Evolutionary conservation across 2,113 vertebrate species (phyloP).

Genomic region (Colistium nudipinnis): DNA sequence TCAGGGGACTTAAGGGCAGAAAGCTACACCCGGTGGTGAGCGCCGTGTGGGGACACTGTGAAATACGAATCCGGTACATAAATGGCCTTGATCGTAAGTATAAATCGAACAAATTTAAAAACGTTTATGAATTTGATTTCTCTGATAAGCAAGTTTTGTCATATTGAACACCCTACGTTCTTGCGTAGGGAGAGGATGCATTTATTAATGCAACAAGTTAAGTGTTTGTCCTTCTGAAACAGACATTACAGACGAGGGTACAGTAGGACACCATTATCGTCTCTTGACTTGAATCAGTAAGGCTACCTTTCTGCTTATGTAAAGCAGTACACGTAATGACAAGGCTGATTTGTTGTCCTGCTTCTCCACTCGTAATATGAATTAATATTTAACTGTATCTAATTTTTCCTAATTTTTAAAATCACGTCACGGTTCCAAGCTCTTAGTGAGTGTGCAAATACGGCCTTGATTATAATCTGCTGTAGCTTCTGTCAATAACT

Average conservation of each 20-base stretch:
- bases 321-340: conserved; percentile 18
- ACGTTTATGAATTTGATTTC: not conserved
- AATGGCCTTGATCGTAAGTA: conserved; percentile 99
- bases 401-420: not conserved
- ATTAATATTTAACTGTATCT: not conserved
- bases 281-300: not conserved
- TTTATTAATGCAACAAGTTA: conserved; percentile 41
- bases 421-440: not conserved
- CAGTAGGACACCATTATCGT: conserved; percentile 10
- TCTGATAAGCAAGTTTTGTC: not conserved
- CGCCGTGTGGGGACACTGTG: conserved; percentile 99
- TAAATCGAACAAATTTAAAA: not conserved
- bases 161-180: not conserved
- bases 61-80: conserved; percentile 98
- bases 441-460: not conserved
- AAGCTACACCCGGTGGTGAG: conserved; percentile 97
- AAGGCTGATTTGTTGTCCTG: not conserved
- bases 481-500: not conserved
- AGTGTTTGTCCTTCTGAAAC: conserved; percentile 13
- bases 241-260: conserved; percentile 14
- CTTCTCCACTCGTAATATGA: not conserved
- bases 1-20: conserved; percentile 95
- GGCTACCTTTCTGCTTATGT: not conserved
- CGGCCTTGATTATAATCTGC: not conserved
- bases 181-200: not conserved